Base-by-base conservation (phyloP, 2,113 vertebrate species). In the Caracal caracal region DNA sequence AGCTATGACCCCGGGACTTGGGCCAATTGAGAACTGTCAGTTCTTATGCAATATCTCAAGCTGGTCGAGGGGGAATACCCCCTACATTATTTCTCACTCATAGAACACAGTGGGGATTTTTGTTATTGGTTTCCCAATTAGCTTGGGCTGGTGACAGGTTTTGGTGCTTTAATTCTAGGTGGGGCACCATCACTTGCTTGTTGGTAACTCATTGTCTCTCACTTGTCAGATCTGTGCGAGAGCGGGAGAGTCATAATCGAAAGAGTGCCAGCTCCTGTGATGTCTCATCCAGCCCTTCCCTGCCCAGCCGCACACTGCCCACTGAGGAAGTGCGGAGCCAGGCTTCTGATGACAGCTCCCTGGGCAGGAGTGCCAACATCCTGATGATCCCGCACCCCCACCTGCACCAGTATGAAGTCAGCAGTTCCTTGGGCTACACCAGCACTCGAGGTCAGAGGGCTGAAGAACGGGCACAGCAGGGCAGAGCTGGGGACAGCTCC, bases 391-490 rank as follows among this genome's bases (percentile, higher is more conserved):
- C 99, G 0, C 99, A 99, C 5, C 97, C 99, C 16, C 99, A 99
- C 75, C 97, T 99, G 10, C 99, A 99, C 95, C 99, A 99, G 96
- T 99, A 99, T 56, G 99, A 99, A 99, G 99, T 99, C 99, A 99
- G 99, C 99, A 99, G 99, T 98, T 99, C 99, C 17, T 97, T 99
- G 97, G 99, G 99, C 80, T 99, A 99, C 97, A 99, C 99, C 97
- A 99, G 99, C 98, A 99, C 99, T 76, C 99, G 99, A 99, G 99
- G 99, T 99, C 98, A 98, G 97, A 70, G 43, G 35, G 76, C 75
- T 26, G 26, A 82, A 85, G 37, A 76, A 6, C 0, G 28, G n/a
- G 13, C 20, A 11, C 11, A 66, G 10, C 30, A 11, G 73, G 30
- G 65, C 40, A 40, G 40, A 24, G 28, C 63, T 61, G n/a, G 16